Conservation (phyloP, 2,888 invertebrate species). For the Drosophila helvetica region DNA sequence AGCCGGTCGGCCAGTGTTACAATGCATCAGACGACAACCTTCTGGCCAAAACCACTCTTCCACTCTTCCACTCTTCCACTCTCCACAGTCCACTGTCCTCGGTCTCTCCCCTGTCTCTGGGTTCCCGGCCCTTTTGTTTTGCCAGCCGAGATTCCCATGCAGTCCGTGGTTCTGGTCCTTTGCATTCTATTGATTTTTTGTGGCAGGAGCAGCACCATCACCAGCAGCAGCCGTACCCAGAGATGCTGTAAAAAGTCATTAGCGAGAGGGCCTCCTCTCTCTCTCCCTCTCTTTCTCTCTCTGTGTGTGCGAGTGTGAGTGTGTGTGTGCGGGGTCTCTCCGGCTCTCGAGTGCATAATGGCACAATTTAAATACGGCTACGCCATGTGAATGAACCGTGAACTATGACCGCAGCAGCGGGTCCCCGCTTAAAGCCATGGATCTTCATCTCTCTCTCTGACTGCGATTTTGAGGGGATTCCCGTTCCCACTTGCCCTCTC, state of each 20-base stretch:
- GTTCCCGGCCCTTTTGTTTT: constrained; percentile 35
- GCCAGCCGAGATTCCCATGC: constrained; percentile 51
- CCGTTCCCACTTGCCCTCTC: too few species aligned
- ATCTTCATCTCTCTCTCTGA: constrained; percentile 5
- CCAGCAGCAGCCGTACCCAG: constrained; percentile 35
- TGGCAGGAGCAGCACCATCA: background rate
- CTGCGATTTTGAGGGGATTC: too few species aligned
- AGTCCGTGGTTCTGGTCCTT: constrained; percentile 32
- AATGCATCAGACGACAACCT: constrained; percentile 72
- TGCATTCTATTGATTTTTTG: constrained; percentile 76
- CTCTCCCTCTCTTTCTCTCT: background rate
- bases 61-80: constrained; percentile 19
- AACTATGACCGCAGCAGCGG: constrained; percentile 46
- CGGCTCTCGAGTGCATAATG: constrained; percentile 69
- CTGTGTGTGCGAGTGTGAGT: background rate
- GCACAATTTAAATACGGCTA: constrained; percentile 79
- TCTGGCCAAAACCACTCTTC: constrained; percentile 42
- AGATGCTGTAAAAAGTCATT: constrained; percentile 77
- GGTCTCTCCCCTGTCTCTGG: constrained; percentile 5
- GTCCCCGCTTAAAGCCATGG: constrained; percentile 27
- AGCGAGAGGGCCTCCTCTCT: constrained; percentile 58
- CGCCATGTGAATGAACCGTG: constrained; percentile 72
- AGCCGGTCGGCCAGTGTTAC: constrained; percentile 77
- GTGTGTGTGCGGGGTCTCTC: background rate
- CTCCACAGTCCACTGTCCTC: background rate